Conservation (phyloP, 1,140 invertebrate genomes). For the Magallana angulata region DNA sequence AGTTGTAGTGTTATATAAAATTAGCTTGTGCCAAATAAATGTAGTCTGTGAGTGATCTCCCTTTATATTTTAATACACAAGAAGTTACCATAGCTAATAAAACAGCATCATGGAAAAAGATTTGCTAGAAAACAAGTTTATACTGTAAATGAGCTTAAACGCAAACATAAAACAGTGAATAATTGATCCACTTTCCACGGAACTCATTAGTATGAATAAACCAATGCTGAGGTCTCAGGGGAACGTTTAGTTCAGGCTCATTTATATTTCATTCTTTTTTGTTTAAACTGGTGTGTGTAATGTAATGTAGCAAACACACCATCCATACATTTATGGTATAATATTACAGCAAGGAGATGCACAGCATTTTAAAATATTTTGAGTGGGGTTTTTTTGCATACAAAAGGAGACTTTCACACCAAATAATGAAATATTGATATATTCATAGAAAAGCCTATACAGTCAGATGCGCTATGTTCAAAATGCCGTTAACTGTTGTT, state of each 20-base stretch:
- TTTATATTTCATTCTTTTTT: constrained; percentile 5
- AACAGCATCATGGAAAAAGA: background rate
- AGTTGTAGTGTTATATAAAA: too few relatives aligned
- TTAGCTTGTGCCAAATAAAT: too few relatives aligned
- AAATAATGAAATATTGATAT: constrained; percentile 10
- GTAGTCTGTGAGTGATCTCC: too few relatives aligned
- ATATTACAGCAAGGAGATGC: too few relatives aligned
- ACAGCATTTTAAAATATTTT: too few relatives aligned
- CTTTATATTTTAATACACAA: too few relatives aligned
- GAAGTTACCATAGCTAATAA: background rate
- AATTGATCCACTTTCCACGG: background rate
- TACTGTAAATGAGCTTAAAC: background rate
- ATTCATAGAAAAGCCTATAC: background rate
- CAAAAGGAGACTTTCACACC: too few relatives aligned
- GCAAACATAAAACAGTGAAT: background rate
- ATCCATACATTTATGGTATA: too few relatives aligned
- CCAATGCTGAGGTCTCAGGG: background rate
- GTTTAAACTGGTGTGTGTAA: background rate
- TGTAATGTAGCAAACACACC: too few relatives aligned
- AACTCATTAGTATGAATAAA: constrained; percentile 8
- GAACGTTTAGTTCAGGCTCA: background rate
- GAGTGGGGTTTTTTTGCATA: too few relatives aligned
- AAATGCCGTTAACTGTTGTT: background rate
- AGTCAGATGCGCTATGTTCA: background rate
- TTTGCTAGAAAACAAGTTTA: background rate